Percentiles rank a stretch among this genome's conserved stretches.
phyloP scores from a whole-genome alignment of 1,140 invertebrate genomes.

The Dendroctonus ponderosae region DNA sequence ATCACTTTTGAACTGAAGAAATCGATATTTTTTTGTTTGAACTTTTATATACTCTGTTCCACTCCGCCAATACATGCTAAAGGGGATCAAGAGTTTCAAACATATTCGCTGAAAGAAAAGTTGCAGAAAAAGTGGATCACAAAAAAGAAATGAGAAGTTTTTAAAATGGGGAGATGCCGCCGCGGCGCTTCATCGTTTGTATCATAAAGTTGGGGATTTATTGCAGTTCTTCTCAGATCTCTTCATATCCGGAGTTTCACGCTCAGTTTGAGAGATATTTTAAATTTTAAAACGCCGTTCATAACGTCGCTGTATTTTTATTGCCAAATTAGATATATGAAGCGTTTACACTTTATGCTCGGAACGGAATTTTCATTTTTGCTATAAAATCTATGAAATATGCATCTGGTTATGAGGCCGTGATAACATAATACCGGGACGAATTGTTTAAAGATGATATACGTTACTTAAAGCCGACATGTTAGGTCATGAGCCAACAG shows the following conservation, averaged over 20 bases:
- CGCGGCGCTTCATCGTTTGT: slow-evolving; percentile 21
- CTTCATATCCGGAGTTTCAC: slow-evolving; percentile 30
- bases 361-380: slow-evolving; percentile 13
- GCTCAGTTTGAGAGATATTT: slow-evolving; percentile 30
- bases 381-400: slow-evolving; percentile 12
- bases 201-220: slow-evolving; percentile 29
- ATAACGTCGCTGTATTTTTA: slow-evolving; percentile 25
- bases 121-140: slow-evolving; percentile 4
- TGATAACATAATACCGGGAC: no score
- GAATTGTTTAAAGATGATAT: background rate
- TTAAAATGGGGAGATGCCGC: slow-evolving; percentile 14
- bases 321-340: slow-evolving; percentile 30
- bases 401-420: background rate
- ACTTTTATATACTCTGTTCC: no score
- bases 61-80: background rate
- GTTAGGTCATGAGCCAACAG: no score
- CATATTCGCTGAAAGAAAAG: background rate
- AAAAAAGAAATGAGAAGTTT: slow-evolving; percentile 20
- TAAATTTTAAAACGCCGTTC: slow-evolving; percentile 25
- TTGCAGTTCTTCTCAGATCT: slow-evolving; percentile 27
- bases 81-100: background rate
- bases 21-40: no score
- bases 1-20: no score
- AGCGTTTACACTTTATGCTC: slow-evolving; percentile 18
- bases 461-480: no score